These are phyloP conservation scores for Oxyura jamaicensis DNA, from an alignment of 2,113 vertebrate species.

Conservation along the genomic window DNA sequence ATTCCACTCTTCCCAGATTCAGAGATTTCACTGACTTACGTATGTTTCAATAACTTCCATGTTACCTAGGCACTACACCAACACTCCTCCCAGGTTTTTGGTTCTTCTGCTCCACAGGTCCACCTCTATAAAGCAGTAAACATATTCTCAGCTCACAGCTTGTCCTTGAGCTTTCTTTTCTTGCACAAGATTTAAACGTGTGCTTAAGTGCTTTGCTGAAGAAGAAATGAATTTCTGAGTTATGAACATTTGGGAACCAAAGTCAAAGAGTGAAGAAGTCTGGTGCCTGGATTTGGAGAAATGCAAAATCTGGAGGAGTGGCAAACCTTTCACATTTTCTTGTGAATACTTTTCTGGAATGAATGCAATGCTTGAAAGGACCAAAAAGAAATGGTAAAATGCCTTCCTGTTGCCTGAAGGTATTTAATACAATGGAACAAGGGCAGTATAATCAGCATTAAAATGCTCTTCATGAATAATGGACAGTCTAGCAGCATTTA, in stretches of 20 bases:
- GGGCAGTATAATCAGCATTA: constrained; percentile 18
- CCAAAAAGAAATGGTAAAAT: background rate
- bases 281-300: background rate
- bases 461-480: constrained; percentile 59
- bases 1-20: background rate
- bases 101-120: constrained; percentile 1
- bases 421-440: background rate
- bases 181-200: background rate
- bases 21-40: background rate
- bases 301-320: background rate
- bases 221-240: background rate
- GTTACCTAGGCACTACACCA: constrained; percentile 28
- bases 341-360: background rate
- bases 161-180: background rate
- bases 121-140: constrained; percentile 25
- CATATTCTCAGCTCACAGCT: constrained; percentile 20
- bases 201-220: background rate
- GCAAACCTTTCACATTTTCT: background rate
- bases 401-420: background rate
- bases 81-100: constrained; percentile 8
- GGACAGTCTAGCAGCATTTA: constrained; percentile 45
- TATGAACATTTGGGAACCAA: background rate
- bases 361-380: background rate
- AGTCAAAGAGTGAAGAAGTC: background rate
- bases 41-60: background rate